Evolutionary conservation across 2,113 vertebrate species (phyloP).

Genomic region (Pteropus alecto): DNA sequence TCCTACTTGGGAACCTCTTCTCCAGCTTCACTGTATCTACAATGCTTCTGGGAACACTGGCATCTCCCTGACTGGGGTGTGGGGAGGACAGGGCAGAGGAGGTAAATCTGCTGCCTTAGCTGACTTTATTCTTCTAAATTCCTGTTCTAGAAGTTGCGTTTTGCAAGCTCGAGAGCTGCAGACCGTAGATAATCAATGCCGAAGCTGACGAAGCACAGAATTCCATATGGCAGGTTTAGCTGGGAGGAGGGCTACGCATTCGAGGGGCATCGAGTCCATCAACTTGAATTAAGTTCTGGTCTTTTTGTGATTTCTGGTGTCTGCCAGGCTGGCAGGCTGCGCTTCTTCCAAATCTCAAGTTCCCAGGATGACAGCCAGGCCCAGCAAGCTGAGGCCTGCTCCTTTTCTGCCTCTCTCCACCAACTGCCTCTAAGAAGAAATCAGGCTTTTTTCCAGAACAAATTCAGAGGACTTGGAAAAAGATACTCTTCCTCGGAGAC

Average conservation of each 20-base stretch:
- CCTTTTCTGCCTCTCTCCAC: neutral
- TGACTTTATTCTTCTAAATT: neutral
- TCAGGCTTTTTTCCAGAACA: neutral
- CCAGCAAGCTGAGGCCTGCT: neutral
- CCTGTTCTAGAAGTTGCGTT: neutral
- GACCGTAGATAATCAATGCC: neutral
- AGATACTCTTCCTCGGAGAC: neutral
- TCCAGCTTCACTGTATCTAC: neutral
- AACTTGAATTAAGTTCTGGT: neutral
- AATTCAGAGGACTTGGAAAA: neutral
- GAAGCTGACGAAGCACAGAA: neutral
- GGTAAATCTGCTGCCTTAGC: neutral
- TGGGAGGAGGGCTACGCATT: neutral
- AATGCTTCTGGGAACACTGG: neutral
- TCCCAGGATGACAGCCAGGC: neutral
- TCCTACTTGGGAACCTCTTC: neutral
- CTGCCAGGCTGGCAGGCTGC: neutral
- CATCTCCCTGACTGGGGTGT: neutral
- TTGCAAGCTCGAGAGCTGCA: neutral
- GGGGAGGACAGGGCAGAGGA: neutral
- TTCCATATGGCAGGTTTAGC: neutral
- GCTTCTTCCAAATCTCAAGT: neutral
- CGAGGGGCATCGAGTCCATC: neutral
- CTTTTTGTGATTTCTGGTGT: neutral
- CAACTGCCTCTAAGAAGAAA: neutral